phyloP scores from a whole-genome alignment of 2,888 invertebrate species.

The Tinea semifulvella region DNA sequence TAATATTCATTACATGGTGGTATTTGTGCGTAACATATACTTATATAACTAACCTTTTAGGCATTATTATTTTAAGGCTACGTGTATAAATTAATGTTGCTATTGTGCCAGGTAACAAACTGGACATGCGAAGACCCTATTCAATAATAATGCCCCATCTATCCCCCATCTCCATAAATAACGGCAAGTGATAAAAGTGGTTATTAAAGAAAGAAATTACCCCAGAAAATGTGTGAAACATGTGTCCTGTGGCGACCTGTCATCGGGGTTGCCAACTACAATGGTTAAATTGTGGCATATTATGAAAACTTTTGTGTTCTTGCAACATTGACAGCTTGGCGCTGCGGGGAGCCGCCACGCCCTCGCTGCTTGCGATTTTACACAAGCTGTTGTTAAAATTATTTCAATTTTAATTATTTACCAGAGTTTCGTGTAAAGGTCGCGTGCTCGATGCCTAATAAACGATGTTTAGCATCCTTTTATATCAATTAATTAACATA shows the following conservation, averaged over 20 bases:
- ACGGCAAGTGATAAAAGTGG: conserved; percentile 60
- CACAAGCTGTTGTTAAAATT: conserved; percentile 5
- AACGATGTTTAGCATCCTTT: no score
- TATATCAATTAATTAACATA: no score
- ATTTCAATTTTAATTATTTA: no score
- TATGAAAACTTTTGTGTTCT: conserved; percentile 37
- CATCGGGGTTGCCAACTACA: conserved; percentile 53
- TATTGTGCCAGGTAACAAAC: no score
- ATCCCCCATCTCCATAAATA: conserved; percentile 54
- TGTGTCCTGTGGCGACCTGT: conserved; percentile 64
- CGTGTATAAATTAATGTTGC: no score
- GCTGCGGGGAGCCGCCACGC: conserved; percentile 55
- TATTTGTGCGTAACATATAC: no score
- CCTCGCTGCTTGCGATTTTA: conserved; percentile 24
- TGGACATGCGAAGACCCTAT: conserved; percentile 20
- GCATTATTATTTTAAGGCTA: no score
- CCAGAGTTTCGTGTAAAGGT: no score
- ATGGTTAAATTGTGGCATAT: conserved; percentile 41
- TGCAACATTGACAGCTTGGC: conserved; percentile 63
- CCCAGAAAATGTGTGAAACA: conserved; percentile 59
- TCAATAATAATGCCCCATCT: no score
- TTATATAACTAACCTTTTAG: no score
- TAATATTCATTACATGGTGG: no score
- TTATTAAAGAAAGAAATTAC: conserved; percentile 60
- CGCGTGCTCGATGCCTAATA: no score